Percentiles rank a stretch among this genome's conserved stretches.
These are phyloP conservation scores for Chelmon rostratus DNA, from an alignment of 2,797 vertebrate genomes.

Conservation along the genomic window DNA sequence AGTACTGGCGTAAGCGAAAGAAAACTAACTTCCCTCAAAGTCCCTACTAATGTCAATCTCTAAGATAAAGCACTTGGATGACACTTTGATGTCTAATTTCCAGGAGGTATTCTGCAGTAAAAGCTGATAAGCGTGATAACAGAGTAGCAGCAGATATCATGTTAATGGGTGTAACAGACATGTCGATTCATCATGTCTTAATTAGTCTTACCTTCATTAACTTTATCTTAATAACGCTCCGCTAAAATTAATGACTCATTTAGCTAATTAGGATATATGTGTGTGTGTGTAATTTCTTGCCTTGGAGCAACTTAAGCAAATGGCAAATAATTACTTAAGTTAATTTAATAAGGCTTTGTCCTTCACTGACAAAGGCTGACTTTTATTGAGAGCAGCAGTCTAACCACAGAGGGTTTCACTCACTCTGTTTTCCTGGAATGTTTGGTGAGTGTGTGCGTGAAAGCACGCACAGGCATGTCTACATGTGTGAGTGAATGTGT, in stretches of 20 bases:
- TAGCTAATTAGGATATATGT: conserved; percentile 72
- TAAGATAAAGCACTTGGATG: conserved; percentile 48
- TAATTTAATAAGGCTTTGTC: conserved; percentile 73
- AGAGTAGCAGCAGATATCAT: conserved; percentile 60
- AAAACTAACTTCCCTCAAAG: conserved; percentile 38
- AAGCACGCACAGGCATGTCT: conserved; percentile 33
- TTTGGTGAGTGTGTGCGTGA: conserved; percentile 10
- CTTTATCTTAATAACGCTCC: conserved; percentile 85
- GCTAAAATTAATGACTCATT: conserved; percentile 77
- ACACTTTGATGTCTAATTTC: conserved; percentile 55
- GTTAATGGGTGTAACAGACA: conserved; percentile 75
- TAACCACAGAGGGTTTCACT: conserved; percentile 40
- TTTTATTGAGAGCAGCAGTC: conserved; percentile 46
- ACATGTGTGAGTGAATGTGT: conserved; percentile 41
- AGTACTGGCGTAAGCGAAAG: conserved; percentile 7
- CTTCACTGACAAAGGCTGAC: conserved; percentile 65
- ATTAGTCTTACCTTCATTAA: conserved; percentile 86
- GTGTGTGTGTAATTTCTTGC: conserved; percentile 38
- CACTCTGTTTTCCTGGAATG: conserved; percentile 16
- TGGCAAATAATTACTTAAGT: conserved; percentile 58
- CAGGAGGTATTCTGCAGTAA: conserved; percentile 48
- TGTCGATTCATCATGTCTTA: conserved; percentile 83
- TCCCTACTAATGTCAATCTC: conserved; percentile 44
- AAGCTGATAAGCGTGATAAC: conserved; percentile 66
- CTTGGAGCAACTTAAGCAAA: conserved; percentile 62